These are phyloP conservation scores for Corydoras sp. DNA, from an alignment of 2,113 vertebrate species.

Conservation along the genomic window DNA sequence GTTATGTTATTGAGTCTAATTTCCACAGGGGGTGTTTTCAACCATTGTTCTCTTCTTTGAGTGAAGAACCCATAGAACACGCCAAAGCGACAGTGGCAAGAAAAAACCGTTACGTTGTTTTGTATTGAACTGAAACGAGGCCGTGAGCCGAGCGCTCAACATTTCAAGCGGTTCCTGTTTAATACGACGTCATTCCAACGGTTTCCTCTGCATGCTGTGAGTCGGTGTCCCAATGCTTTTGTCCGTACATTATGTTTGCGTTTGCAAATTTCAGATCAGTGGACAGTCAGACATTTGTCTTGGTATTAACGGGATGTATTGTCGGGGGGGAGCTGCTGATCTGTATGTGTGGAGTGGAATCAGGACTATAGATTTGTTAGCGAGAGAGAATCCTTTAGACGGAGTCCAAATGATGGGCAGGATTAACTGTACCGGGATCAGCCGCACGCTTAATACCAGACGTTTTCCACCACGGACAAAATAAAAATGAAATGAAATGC, in stretches of 20 bases:
- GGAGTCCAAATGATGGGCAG: conserved; percentile 15
- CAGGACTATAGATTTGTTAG: background rate
- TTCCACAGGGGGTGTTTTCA: no score
- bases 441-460: conserved; percentile 17
- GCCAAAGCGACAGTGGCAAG: no score
- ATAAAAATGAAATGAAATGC: background rate
- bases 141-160: no score
- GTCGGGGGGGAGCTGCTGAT: background rate
- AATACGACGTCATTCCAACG: background rate
- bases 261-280: no score
- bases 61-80: no score
- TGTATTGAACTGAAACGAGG: no score
- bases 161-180: background rate
- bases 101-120: no score
- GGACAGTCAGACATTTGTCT: background rate
- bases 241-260: no score
- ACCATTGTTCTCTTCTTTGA: no score
- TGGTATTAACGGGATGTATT: background rate
- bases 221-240: no score
- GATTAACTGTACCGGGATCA: conserved; percentile 24
- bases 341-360: background rate
- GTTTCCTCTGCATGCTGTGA: no score
- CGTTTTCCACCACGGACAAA: conserved; percentile 12
- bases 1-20: no score
- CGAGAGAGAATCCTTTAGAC: conserved; percentile 1